A percentile compares a stretch with the other conserved stretches of the same genome.
These are phyloP conservation scores for Muscicapa comitata DNA, from an alignment of 2,797 vertebrate species.

Conservation along the genomic window DNA sequence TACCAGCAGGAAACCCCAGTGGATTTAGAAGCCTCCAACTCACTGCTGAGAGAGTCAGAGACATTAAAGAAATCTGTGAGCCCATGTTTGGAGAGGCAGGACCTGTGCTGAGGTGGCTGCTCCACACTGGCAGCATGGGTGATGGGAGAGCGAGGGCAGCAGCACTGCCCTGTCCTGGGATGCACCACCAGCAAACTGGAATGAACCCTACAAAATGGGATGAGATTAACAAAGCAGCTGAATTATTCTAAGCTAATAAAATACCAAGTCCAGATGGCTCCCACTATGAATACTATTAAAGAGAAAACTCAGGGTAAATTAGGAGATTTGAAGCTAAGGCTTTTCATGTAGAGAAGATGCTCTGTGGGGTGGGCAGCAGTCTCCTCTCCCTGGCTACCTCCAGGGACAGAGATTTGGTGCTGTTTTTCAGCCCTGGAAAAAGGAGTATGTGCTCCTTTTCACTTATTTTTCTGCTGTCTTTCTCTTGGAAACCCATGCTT, in stretches of 20 bases:
- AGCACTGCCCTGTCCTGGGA: background rate
- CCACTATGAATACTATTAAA: slow-evolving; percentile 53
- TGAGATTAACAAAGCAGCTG: slow-evolving; percentile 63
- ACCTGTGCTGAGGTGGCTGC: background rate
- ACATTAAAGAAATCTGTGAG: background rate
- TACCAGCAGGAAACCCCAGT: background rate
- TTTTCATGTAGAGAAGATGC: slow-evolving; percentile 19
- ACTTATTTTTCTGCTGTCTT: background rate
- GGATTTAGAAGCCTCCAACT: background rate
- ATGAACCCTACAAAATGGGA: slow-evolving; percentile 40
- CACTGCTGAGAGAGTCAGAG: background rate
- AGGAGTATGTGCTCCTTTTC: background rate
- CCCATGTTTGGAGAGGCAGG: background rate
- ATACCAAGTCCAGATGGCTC: slow-evolving; percentile 56
- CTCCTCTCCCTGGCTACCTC: background rate
- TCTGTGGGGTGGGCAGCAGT: background rate
- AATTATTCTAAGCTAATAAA: slow-evolving; percentile 72
- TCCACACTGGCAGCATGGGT: background rate
- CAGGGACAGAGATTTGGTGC: background rate
- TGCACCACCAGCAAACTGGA: background rate
- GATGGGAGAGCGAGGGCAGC: background rate
- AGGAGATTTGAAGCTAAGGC: slow-evolving; percentile 49
- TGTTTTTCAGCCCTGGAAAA: background rate
- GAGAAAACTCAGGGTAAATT: slow-evolving; percentile 56
- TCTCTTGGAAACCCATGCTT: background rate